A percentile compares a stretch with the other conserved stretches of the same genome.
Conservation (phyloP, 2,113 vertebrate genomes). For the Lagopus leucura region DNA sequence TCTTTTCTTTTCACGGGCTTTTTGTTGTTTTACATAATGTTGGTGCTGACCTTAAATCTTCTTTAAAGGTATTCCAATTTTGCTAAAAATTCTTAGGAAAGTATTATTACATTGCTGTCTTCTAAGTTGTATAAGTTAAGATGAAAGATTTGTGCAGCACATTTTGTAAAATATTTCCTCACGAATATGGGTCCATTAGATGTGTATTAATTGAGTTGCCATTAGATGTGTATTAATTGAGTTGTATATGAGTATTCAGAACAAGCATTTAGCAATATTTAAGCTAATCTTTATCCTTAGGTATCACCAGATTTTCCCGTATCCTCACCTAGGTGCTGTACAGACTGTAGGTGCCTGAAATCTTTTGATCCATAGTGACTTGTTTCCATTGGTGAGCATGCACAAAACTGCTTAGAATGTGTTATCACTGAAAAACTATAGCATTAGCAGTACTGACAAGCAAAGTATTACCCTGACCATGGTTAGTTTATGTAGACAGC, state of each 20-base stretch:
- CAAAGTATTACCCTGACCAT: neutral
- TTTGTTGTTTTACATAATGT: neutral
- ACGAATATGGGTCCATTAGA: neutral
- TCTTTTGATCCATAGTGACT: neutral
- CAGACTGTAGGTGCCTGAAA: neutral
- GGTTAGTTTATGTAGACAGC: neutral
- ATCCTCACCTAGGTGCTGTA: neutral
- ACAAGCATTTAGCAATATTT: neutral
- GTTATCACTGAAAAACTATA: neutral
- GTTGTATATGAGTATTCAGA: neutral
- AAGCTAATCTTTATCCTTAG: neutral
- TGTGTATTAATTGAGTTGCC: neutral
- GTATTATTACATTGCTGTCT: neutral
- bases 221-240: neutral
- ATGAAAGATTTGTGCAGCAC: neutral
- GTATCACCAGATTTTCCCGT: neutral
- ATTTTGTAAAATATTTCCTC: slow-evolving; percentile 10
- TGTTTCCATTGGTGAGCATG: neutral
- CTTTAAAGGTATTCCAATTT: neutral
- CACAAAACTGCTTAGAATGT: neutral
- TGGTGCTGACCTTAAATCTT: neutral
- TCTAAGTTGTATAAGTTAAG: neutral
- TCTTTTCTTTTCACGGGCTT: neutral
- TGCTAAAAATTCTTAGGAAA: neutral
- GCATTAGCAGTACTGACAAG: neutral